These are phyloP conservation scores for Ptilorrhoa leucosticta DNA, from an alignment of 2,113 vertebrate species.

Conservation along the genomic window DNA sequence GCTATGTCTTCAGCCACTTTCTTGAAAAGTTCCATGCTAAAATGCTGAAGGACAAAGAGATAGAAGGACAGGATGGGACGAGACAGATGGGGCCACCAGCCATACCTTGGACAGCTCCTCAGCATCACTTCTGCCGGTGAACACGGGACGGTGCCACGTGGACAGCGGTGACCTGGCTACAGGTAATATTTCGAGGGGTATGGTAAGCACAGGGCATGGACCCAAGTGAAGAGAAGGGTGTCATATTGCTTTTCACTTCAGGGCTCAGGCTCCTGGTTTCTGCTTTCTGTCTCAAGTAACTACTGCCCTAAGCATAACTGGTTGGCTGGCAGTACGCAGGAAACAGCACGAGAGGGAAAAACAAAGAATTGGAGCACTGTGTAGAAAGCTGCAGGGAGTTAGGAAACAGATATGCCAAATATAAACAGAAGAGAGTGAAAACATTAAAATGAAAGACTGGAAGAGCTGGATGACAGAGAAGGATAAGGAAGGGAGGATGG, in stretches of 20 bases:
- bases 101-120: slow-evolving; percentile 70
- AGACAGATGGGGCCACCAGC: accelerated
- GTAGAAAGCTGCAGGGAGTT: not conserved
- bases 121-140: not conserved
- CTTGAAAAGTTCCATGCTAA: not conserved
- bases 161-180: not conserved
- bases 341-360: not conserved
- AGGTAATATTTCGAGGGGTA: slow-evolving; percentile 7
- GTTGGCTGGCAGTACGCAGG: not conserved
- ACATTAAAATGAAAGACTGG: not conserved
- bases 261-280: slow-evolving; percentile 50
- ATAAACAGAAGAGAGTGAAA: not conserved
- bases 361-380: not conserved
- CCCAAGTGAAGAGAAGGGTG: not conserved
- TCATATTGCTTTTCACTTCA: slow-evolving; percentile 17
- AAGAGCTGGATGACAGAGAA: not conserved
- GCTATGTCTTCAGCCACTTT: not conserved
- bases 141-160: not conserved
- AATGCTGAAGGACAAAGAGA: not conserved
- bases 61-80: not conserved
- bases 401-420: not conserved
- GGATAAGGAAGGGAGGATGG: not conserved
- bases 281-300: slow-evolving; percentile 63
- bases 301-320: not conserved
- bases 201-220: not conserved